Evolutionary conservation across 2,797 vertebrate genomes (phyloP), one percentile per base, ranked within the genome.

Genomic region (Notolepis coatsorum): DNA sequence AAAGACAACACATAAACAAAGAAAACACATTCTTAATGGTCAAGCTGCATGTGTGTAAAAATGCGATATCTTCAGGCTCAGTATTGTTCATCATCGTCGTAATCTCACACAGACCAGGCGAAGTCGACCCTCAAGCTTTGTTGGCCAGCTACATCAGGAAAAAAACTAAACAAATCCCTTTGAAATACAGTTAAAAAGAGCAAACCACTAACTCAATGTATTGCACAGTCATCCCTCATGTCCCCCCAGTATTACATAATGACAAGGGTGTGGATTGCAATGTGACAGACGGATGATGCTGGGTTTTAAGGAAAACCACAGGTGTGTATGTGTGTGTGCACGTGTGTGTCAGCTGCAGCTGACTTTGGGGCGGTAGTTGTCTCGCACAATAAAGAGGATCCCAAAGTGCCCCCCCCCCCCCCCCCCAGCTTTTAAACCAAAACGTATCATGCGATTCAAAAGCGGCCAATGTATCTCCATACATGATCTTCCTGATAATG

Each of bases 11-110:
- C 57, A 74, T 17, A 77, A 51, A 18, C n/a, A 20, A 4, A 35
- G 33, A 84, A 56, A 77, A 87, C 82, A 93, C 92, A 92, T 90
- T 91, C 90, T 63, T 82, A 85, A 86, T 77, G 73, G 87, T 92
- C 90, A 73, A 91, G 92, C 91, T 91, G 90, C 88, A 75, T 79
- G 75, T 73, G 64, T 81, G 79, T 71, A 81, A 77, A n/a, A n/a
- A 80, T 67, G 76, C 2, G 20, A 71, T 58, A 49, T 80, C 77
- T 58, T 88, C 83, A 83, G 88, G 90, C 91, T 92, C 91, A 91
- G 87, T 80, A 81, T 84, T 77, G 84, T 91, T 90, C 84, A 84
- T n/a, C n/a, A n/a, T n/a, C n/a, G 84, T 86, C 80, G 27, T 71
- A 77, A 78, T 82, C 82, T 80, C 72, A 41, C 37, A 79, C 33